These are phyloP conservation scores for Sanderia malayensis DNA, from an alignment of 30 jellyfish, hydroid and myxozoan species.

Conservation along the genomic window DNA sequence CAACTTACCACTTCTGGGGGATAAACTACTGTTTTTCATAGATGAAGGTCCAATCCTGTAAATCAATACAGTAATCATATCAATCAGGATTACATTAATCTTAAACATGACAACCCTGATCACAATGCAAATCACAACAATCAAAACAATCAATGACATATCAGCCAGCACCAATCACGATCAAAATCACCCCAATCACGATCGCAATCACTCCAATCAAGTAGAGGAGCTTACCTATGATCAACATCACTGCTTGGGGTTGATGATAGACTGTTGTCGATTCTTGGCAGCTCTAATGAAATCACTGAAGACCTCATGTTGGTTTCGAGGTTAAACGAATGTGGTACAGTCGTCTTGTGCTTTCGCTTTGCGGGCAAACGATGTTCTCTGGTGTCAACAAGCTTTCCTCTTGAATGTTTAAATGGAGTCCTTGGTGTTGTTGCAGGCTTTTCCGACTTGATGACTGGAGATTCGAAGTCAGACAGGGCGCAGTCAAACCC, in stretches of 20 bases:
- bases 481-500: conserved; percentile 39
- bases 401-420: conserved; percentile 27
- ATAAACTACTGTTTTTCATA: too few relatives aligned
- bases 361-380: conserved; percentile 30
- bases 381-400: conserved; percentile 37
- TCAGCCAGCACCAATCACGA: neutral
- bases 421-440: conserved; percentile 51
- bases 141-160: too few relatives aligned
- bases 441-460: conserved; percentile 25
- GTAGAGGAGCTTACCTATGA: too few relatives aligned
- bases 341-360: neutral
- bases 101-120: too few relatives aligned
- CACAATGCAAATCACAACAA: too few relatives aligned
- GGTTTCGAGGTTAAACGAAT: conserved; percentile 12
- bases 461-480: conserved; percentile 35
- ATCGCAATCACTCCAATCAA: too few relatives aligned
- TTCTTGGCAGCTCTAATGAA: neutral
- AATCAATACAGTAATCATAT: too few relatives aligned
- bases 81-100: too few relatives aligned
- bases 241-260: neutral
- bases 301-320: neutral
- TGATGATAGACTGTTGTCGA: conserved; percentile 9
- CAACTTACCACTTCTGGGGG: too few relatives aligned
- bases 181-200: neutral
- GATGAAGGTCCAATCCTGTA: too few relatives aligned